Evolutionary conservation across 2,113 vertebrate genomes (phyloP).

Genomic region (Sakesphorus luctuosus): DNA sequence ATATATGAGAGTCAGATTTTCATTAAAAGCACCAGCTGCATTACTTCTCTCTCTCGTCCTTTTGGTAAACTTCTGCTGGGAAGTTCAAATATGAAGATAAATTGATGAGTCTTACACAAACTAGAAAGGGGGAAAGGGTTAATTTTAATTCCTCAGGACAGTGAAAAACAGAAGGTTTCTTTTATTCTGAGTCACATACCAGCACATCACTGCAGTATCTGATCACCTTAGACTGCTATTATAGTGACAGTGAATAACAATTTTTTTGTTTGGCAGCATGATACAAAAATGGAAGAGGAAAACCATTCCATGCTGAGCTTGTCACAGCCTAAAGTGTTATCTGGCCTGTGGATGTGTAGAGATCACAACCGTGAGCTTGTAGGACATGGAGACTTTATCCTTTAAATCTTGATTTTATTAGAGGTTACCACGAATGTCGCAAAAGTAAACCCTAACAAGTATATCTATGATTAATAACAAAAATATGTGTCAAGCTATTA

Average conservation of each 20-base stretch:
- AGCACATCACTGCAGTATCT: background rate
- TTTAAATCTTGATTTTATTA: background rate
- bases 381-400: background rate
- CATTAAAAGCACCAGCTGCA: background rate
- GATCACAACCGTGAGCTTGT: fast-evolving
- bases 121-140: background rate
- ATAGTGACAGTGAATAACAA: background rate
- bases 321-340: background rate
- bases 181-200: background rate
- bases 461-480: background rate
- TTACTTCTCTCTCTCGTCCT: background rate
- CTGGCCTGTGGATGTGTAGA: background rate
- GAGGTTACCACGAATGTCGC: background rate
- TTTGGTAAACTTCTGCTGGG: background rate
- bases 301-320: background rate
- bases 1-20: background rate
- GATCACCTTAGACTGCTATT: background rate
- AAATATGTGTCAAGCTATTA: background rate
- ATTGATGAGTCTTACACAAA: background rate
- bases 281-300: background rate
- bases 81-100: background rate
- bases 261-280: background rate
- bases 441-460: background rate
- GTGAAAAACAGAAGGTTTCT: background rate
- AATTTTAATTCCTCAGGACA: background rate